Base-by-base conservation (phyloP, 2,113 vertebrate species). In the Calidris pygmaea region DNA sequence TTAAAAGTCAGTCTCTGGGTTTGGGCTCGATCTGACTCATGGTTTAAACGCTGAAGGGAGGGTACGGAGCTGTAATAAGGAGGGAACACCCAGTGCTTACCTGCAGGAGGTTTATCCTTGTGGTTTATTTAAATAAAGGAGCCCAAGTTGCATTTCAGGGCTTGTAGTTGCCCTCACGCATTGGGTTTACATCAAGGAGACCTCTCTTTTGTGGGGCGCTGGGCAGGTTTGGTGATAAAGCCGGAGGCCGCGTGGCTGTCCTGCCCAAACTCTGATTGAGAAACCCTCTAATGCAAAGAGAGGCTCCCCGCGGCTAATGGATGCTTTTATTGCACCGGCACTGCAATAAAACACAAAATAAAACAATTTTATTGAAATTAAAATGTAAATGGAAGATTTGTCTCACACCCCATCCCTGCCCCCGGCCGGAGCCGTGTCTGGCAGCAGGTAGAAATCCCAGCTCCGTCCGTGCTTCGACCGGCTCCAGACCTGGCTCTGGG, bases 281-380 rank as follows among this genome's bases (percentile, higher is more conserved):
- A 90, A 95, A 67, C 67, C 55, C 66, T 22, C 45, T 60, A 35
- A 37, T 19, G 45, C 35, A 29, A 14, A 53, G 74, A 92, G 78
- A 90, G 55, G 34, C 50, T 92, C 93, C 93, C 90, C 9, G 75
- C 48, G 82, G 92, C 92, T 90, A 67, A 67, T 47, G 45, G 90
- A 53, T 43, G 72, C 67, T 74, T 94, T 95, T 92, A 93, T 84
- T 90, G 92, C 85, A 92, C 75, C 58, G 4, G 80, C 26, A 2
- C 72, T 4, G 35, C 43, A 83, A 92, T 94, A 96, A 96, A 96
- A 86, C 79, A 88, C 79, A 71, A 92, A 96, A 90, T 67, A 93
- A 95, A 96, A 47, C 65, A 1, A 74, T 77, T 93, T 86, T 62
- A 93, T 95, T 93, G 95, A 84, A 86, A 96, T 90, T 18, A 75